A percentile compares a stretch with the other conserved stretches of the same genome.
These are phyloP conservation scores for Coelopa frigida DNA, from an alignment of 1,140 invertebrate species.

Conservation along the genomic window DNA sequence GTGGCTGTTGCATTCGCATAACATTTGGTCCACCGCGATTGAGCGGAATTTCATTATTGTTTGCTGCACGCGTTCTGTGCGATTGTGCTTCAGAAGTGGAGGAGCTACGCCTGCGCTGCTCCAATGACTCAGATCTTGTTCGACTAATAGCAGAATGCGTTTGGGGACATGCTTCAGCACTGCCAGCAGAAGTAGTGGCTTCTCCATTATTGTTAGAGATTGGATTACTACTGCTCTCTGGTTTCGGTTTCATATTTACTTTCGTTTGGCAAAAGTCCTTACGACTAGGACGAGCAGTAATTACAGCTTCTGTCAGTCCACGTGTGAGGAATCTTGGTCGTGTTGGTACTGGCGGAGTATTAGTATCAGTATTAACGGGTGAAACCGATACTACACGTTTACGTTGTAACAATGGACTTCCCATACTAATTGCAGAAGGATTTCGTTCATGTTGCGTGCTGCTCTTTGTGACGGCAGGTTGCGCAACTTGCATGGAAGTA, in stretches of 20 bases:
- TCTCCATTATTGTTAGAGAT: slow-evolving; percentile 18
- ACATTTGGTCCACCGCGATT: slow-evolving; percentile 8
- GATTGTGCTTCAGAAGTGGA: slow-evolving; percentile 39
- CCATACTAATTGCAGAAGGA: no score
- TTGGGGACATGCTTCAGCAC: slow-evolving; percentile 7
- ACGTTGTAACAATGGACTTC: no score
- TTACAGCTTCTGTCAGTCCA: slow-evolving; percentile 39
- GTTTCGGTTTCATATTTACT: slow-evolving; percentile 13
- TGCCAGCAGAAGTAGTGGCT: slow-evolving; percentile 11
- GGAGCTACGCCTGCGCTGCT: slow-evolving; percentile 42
- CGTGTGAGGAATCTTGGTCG: slow-evolving; percentile 26
- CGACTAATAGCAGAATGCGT: slow-evolving; percentile 9
- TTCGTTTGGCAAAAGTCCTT: slow-evolving; percentile 32
- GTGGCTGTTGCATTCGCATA: slow-evolving; percentile 36
- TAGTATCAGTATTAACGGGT: slow-evolving; percentile 2
- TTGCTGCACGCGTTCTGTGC: slow-evolving; percentile 23
- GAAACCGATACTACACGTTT: no score
- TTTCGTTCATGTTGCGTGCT: no score
- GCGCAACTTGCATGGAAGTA: no score
- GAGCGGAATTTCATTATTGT: slow-evolving; percentile 34
- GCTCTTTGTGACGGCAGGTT: no score
- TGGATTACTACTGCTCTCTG: slow-evolving; percentile 8
- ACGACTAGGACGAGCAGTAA: slow-evolving; percentile 36
- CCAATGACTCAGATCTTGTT: slow-evolving; percentile 20
- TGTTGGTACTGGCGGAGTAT: slow-evolving; percentile 10